Base-by-base conservation (phyloP, 2,888 invertebrate species). In the Dioctria rufipes region DNA sequence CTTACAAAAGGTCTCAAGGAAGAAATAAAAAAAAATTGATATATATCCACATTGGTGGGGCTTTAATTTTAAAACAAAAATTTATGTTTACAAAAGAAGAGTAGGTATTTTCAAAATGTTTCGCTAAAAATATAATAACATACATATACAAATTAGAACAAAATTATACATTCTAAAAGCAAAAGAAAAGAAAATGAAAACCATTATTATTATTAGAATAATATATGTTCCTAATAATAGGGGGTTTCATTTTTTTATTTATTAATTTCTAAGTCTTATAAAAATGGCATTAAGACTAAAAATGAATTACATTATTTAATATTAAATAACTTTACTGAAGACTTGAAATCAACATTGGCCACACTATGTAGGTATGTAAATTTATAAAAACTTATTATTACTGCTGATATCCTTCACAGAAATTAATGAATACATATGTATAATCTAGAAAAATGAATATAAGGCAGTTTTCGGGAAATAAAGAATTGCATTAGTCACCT, bases 231-330 rank as follows among this genome's bases (percentile, higher is more conserved):
- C 67, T 67, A 43, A 67, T 67, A 67, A 42, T 67, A 49, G 43
- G 49, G 13, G 13, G 49, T 67, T 25, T 25, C 25, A 25, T 25
- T 25, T 25, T 67, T 67, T 67, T 67, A 67, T 46, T 67, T 43
- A 67, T 43, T 67, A 67, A 13, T 11, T 67, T 9, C 67, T 67
- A 67, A 67, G 67, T 67, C 49, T 67, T 67, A 67, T 67, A 67
- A 67, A 67, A 67, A 43, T 67, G 67, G 67, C 49, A 49, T 67
- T 67, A 67, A 66, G 46, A 13, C 67, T 67, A 67, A 13, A 67
- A 67, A 49, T 67, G 25, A 67, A 67, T n/a, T 66, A 42, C 66
- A 66, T 66, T 46, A 67, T 25, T 25, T 25, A 25, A 25, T 25
- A 25, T 25, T 67, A 25, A 65, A n/a, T 65, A 39, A 63, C 43